These are phyloP conservation scores for Onychorhynchus coronatus DNA, from an alignment of 2,113 vertebrate species.

Conservation along the genomic window DNA sequence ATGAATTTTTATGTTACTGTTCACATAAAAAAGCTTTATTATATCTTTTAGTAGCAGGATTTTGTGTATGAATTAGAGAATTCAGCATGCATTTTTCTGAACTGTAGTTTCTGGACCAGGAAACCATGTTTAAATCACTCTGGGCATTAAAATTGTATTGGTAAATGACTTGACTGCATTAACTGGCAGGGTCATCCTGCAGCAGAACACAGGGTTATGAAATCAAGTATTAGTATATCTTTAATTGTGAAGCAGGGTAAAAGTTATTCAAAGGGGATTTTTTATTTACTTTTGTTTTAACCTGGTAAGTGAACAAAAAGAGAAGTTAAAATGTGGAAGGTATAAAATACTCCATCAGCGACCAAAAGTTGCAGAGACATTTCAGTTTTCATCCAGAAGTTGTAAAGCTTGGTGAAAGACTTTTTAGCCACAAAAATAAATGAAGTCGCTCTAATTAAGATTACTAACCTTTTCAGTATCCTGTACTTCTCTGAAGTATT, in stretches of 20 bases:
- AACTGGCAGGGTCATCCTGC: background rate
- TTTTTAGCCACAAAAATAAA: background rate
- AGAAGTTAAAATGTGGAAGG: background rate
- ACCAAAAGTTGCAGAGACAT: background rate
- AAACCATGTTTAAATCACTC: background rate
- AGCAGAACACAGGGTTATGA: background rate
- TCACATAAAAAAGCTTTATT: slow-evolving; percentile 26
- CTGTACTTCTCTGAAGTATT: background rate
- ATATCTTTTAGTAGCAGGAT: background rate
- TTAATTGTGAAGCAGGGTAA: background rate
- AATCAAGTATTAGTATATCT: background rate
- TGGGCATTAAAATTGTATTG: background rate
- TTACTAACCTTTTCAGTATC: background rate
- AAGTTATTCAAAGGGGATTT: background rate
- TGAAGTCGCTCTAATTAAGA: background rate
- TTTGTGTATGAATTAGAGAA: background rate
- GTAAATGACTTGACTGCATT: background rate
- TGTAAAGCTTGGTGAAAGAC: background rate
- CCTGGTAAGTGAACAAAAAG: background rate
- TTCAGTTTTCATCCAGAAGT: background rate
- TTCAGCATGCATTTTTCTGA: background rate
- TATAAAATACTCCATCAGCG: background rate
- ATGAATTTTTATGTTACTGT: slow-evolving; percentile 13
- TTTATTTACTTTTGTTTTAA: background rate
- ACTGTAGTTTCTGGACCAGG: background rate